Evolutionary conservation across 1,140 invertebrate species (phyloP).

Genomic region (Melitaea cinxia): DNA sequence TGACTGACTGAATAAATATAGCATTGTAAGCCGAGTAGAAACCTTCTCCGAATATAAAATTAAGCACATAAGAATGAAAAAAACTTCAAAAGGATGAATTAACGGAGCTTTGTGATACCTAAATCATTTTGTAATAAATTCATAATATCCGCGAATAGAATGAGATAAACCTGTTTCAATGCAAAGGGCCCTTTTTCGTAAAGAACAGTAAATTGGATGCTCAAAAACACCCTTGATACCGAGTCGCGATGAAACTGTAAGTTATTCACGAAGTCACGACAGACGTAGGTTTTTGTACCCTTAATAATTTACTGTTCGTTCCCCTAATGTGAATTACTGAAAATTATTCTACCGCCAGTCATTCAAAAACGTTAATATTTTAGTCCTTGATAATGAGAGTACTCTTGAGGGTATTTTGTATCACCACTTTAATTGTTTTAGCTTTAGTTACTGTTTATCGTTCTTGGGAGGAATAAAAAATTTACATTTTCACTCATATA

Average conservation of each 20-base stretch:
- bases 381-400: neutral
- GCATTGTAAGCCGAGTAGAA: no score
- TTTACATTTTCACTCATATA: neutral
- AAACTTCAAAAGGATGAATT: neutral
- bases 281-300: constrained; percentile 4
- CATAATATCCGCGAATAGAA: constrained; percentile 6
- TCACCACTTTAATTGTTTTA: neutral
- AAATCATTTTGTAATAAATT: constrained; percentile 15
- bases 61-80: no score
- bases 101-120: constrained; percentile 8
- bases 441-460: neutral
- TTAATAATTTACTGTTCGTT: constrained; percentile 13
- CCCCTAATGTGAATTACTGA: constrained; percentile 8
- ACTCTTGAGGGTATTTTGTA: neutral
- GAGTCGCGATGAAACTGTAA: constrained; percentile 25
- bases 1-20: no score
- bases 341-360: neutral
- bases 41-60: no score
- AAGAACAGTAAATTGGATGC: constrained; percentile 28
- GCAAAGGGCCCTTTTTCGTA: constrained; percentile 10
- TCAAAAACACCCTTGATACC: constrained; percentile 20
- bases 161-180: constrained; percentile 8
- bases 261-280: constrained; percentile 20
- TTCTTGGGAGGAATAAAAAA: neutral
- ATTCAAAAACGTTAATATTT: constrained; percentile 3